A percentile compares a stretch with the other conserved stretches of the same genome.
phyloP scores from a whole-genome alignment of 2,113 vertebrate species.

The Nettapus auritus region DNA sequence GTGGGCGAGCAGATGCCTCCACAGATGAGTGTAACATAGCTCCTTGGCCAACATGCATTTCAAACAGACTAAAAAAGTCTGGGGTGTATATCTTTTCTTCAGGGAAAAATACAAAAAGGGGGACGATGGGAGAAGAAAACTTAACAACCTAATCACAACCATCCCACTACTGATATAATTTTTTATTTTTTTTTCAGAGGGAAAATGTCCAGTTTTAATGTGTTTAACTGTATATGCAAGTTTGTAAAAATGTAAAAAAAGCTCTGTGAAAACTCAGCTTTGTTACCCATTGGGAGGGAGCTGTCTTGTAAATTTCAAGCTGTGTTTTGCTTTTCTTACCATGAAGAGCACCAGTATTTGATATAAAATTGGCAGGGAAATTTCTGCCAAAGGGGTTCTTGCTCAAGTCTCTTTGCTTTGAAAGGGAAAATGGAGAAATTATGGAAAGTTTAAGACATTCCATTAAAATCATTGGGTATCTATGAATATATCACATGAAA shows the following conservation, averaged over 20 bases:
- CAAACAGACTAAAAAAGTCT: neutral
- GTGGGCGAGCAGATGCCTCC: conserved; percentile 12
- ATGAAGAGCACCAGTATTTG: neutral
- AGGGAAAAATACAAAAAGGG: neutral
- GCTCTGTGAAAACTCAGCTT: neutral
- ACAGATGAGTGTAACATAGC: neutral
- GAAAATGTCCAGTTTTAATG: neutral
- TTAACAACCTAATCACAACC: neutral
- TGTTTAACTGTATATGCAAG: rapidly evolving
- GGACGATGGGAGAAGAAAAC: neutral
- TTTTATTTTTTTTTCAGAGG: neutral
- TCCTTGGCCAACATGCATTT: neutral
- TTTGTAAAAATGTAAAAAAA: neutral
- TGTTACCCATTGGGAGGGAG: neutral
- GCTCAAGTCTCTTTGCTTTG: neutral
- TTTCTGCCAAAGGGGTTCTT: neutral
- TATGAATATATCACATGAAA: neutral
- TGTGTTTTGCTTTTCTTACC: too few species aligned
- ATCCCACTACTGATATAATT: neutral
- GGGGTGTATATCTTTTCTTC: neutral
- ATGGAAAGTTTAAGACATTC: neutral
- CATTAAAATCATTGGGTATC: neutral
- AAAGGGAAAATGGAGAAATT: neutral
- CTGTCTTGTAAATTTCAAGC: neutral
- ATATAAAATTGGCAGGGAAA: neutral